These are phyloP conservation scores for Tribolium castaneum DNA, from an alignment of 1,140 invertebrate species.

Conservation along the genomic window DNA sequence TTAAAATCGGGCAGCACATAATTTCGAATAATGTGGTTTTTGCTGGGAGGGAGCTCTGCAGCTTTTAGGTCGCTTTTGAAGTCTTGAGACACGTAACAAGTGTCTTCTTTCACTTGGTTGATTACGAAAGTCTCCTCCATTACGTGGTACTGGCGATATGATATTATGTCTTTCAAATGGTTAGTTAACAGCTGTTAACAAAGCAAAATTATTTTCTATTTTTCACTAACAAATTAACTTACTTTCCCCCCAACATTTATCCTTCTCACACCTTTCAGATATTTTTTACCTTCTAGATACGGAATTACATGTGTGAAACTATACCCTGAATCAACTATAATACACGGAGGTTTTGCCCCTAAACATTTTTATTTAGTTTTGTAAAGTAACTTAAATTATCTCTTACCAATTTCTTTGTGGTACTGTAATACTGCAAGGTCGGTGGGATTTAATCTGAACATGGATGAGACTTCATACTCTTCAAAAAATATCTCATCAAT, in stretches of 20 bases:
- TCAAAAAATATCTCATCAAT: conserved; percentile 98
- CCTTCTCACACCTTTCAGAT: conserved; percentile 81
- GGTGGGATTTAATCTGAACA: conserved; percentile 83
- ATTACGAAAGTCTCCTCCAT: conserved; percentile 99
- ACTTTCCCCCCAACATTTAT: conserved; percentile 96
- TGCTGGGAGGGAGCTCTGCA: conserved; percentile 72
- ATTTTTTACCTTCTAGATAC: conserved; percentile 85
- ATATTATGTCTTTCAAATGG: conserved; percentile 97
- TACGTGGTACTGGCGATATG: conserved; percentile 96
- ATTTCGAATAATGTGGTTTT: conserved; percentile 78
- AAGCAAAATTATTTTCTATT: neutral
- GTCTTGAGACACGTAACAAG: conserved; percentile 92
- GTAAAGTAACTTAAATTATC: conserved; percentile 16
- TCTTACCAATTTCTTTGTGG: conserved; percentile 49
- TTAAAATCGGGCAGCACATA: conserved; percentile 91
- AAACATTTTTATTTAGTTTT: conserved; percentile 1
- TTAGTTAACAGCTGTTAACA: conserved; percentile 82
- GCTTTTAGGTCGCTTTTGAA: conserved; percentile 88
- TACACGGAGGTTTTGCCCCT: conserved; percentile 64
- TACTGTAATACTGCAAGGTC: conserved; percentile 72
- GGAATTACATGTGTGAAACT: conserved; percentile 85
- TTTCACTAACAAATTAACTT: neutral
- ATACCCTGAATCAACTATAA: conserved; percentile 95
- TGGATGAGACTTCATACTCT: conserved; percentile 91
- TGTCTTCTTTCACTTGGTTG: conserved; percentile 98